These are phyloP conservation scores for Nemotelus nigrinus DNA, from an alignment of 2,888 invertebrate species.

Conservation along the genomic window DNA sequence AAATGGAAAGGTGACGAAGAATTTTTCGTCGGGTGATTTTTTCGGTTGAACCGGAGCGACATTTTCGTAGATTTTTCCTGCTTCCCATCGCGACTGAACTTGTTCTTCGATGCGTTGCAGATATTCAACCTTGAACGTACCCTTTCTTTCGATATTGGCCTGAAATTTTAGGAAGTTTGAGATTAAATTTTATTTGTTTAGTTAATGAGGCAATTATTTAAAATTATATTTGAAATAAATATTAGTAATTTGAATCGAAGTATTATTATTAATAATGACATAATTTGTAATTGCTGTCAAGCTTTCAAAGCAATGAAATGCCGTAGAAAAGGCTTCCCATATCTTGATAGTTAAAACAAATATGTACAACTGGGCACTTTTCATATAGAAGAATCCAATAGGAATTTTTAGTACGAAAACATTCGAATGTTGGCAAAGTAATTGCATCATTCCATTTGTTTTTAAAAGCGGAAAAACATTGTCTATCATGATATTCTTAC, in stretches of 20 bases:
- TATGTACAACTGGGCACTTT: too few relatives aligned
- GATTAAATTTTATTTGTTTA: neutral
- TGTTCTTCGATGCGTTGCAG: constrained; percentile 88
- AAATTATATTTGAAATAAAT: neutral
- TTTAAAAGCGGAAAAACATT: neutral
- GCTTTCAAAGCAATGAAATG: too few relatives aligned
- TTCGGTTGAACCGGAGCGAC: constrained; percentile 77
- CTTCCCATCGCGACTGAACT: constrained; percentile 88
- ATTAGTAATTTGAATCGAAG: neutral
- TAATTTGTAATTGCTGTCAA: too few relatives aligned
- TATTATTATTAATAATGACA: neutral
- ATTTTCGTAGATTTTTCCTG: constrained; percentile 80
- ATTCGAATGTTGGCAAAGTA: neutral
- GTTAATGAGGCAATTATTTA: too few relatives aligned
- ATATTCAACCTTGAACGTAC: constrained; percentile 95
- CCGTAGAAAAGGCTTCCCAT: too few relatives aligned
- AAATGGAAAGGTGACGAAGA: constrained; percentile 94
- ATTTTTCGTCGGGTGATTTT: constrained; percentile 78
- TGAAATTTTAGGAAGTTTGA: neutral
- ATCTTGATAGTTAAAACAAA: too few relatives aligned
- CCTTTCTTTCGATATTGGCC: constrained; percentile 75
- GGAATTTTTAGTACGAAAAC: neutral
- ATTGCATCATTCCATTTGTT: constrained; percentile 15
- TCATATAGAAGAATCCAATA: neutral
- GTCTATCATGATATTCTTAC: neutral